phyloP scores from a whole-genome alignment of 2,113 vertebrate species.

The Varanus salvator region DNA sequence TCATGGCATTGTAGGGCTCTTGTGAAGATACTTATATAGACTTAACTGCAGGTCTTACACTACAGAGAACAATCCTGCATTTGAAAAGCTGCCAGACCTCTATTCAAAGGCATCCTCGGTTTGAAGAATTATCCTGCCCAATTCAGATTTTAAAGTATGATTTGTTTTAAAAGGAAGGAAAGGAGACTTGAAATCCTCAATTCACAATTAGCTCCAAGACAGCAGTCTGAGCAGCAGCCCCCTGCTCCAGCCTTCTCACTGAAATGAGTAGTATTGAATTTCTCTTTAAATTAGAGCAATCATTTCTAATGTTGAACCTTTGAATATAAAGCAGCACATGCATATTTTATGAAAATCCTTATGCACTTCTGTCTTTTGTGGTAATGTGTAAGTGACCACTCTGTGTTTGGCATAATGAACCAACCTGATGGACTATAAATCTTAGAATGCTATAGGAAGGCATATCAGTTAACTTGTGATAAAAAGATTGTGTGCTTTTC shows the following conservation, averaged over 20 bases:
- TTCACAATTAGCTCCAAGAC: not conserved
- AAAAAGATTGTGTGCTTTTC: not conserved
- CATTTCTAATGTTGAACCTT: too few species aligned
- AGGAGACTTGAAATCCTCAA: too few species aligned
- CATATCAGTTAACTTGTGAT: constrained; percentile 3
- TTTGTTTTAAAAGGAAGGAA: too few species aligned
- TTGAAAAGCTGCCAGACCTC: too few species aligned
- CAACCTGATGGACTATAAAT: not conserved
- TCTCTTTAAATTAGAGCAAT: too few species aligned
- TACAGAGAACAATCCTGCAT: too few species aligned
- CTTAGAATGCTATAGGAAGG: not conserved
- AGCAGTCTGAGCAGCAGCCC: not conserved
- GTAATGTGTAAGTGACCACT: not conserved
- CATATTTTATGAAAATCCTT: not conserved
- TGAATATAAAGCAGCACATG: too few species aligned
- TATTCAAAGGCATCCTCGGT: not conserved
- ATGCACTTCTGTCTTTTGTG: not conserved
- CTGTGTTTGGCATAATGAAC: not conserved
- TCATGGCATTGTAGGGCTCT: not conserved
- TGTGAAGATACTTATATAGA: too few species aligned
- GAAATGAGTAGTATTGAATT: too few species aligned
- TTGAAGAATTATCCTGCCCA: not conserved
- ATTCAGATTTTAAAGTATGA: too few species aligned
- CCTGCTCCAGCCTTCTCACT: too few species aligned
- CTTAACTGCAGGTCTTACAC: too few species aligned